Evolutionary conservation across 2,113 vertebrate species (phyloP).

Genomic region (Spea bombifrons): DNA sequence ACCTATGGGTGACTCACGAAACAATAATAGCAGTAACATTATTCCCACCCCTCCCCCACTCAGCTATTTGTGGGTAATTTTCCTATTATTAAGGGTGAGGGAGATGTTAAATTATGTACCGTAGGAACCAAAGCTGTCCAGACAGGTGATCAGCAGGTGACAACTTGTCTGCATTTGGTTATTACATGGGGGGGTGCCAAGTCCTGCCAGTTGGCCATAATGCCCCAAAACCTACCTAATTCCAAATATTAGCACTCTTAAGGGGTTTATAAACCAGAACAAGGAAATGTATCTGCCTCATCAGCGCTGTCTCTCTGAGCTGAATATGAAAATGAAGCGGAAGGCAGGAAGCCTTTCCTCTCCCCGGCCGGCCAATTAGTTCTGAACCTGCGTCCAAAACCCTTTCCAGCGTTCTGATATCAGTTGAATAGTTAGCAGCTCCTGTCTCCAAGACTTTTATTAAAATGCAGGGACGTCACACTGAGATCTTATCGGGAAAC

Average conservation of each 20-base stretch:
- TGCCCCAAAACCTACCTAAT: too few relatives aligned
- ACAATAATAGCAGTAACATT: too few relatives aligned
- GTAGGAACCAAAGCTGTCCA: background rate
- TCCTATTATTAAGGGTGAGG: conserved; percentile 14
- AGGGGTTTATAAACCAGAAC: too few relatives aligned
- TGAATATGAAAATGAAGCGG: background rate
- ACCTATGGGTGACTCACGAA: too few relatives aligned
- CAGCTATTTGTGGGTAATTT: background rate
- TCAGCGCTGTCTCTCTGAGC: background rate
- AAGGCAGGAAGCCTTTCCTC: background rate
- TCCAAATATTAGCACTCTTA: too few relatives aligned
- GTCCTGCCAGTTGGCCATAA: too few relatives aligned
- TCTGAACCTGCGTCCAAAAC: conserved; percentile 38
- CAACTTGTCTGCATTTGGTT: too few relatives aligned
- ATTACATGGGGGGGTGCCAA: too few relatives aligned
- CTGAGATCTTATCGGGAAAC: conserved; percentile 36
- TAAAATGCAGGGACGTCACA: conserved; percentile 56
- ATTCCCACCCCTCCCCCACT: too few relatives aligned
- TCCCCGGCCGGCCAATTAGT: conserved; percentile 12
- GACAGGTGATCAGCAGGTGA: too few relatives aligned
- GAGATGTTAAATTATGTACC: background rate
- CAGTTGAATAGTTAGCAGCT: conserved; percentile 46
- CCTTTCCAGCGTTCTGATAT: conserved; percentile 47
- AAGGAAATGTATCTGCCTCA: too few relatives aligned
- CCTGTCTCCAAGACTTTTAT: conserved; percentile 54